Evolutionary conservation across 2,797 vertebrate species (phyloP), one percentile per base, ranked within the genome.

Genomic region (Enoplosus armatus): DNA sequence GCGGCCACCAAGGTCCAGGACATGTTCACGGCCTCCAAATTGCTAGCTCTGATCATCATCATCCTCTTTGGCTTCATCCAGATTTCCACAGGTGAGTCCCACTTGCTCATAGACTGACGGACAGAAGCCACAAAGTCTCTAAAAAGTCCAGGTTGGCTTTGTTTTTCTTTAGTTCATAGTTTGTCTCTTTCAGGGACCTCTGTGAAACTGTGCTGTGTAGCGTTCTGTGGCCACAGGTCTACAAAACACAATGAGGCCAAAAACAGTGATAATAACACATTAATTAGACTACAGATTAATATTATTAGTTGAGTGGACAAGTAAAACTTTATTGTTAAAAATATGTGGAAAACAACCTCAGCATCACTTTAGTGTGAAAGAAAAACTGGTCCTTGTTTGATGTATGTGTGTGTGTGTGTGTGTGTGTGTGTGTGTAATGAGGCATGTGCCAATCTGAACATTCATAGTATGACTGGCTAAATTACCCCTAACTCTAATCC

Each of bases 1-100:
- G 95, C 94, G 0, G 95, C 95, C 66, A 95, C 95, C 71, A 95
- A 95, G 74, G 94, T 95, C 54, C 95, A 95, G 83, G 94, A 95
- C 70, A 43, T 95, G 77, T 95, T 95, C 86, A 95, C 95, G 0
- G 92, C 84, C 58, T 95, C 94, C 75, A 95, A 95, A 77, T 53
- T 95, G 66, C 14, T 95, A 0, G 93, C 94, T 3, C 86, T 95
- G 27, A 9, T 85, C 85, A 95, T 92, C 88, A 95, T 95, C 86
- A 95, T 95, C 88, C 60, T 95, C 72, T 95, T 95, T 41, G 95
- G 95, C 45, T 95, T 95, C 87, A 91, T 95, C 48, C 93, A 95
- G 90, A 95, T 95, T 62, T 79, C 0, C 58, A 93, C 85, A 88
- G 95, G 95, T 95, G 78, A 90, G 90, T 65, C 24, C 9, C 16